Conservation (phyloP, 2,888 invertebrate genomes). For the Cremastobaeus sp. region DNA sequence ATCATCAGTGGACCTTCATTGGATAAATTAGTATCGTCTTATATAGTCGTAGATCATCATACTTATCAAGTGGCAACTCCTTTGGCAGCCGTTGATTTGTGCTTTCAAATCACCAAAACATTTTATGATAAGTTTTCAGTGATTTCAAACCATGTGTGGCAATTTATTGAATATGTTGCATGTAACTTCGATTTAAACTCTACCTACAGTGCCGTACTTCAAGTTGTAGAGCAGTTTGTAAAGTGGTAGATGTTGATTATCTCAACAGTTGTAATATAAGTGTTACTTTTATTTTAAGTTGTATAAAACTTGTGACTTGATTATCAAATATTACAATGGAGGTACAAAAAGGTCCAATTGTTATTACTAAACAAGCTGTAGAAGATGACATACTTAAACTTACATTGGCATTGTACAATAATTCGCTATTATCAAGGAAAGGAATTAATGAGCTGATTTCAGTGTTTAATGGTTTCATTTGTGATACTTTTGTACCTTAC, state of each 20-base stretch:
- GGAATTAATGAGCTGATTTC: too few relatives aligned
- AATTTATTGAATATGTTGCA: slow-evolving; percentile 35
- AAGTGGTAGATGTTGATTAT: not conserved
- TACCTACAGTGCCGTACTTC: slow-evolving; percentile 24
- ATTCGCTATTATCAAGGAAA: not conserved
- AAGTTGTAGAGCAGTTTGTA: slow-evolving; percentile 29
- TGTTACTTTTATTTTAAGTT: too few relatives aligned
- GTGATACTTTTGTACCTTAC: too few relatives aligned
- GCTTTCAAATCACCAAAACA: slow-evolving; percentile 42
- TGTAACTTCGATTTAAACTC: slow-evolving; percentile 27
- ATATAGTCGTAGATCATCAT: slow-evolving; percentile 30
- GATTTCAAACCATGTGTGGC: slow-evolving; percentile 48
- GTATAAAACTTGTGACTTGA: not conserved
- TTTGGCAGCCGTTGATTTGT: slow-evolving; percentile 43
- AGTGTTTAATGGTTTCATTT: too few relatives aligned
- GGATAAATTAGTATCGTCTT: slow-evolving; percentile 29
- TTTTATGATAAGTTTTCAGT: slow-evolving; percentile 31
- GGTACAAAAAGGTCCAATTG: too few relatives aligned
- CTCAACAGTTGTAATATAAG: too few relatives aligned
- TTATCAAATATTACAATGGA: not conserved
- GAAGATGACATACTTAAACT: not conserved
- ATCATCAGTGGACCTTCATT: slow-evolving; percentile 42
- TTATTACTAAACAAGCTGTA: not conserved
- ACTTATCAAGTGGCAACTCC: slow-evolving; percentile 43
- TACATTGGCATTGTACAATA: not conserved